Evolutionary conservation across 2,113 vertebrate species (phyloP), one percentile per base, ranked within the genome.

Genomic region (Pterophyllum scalare): DNA sequence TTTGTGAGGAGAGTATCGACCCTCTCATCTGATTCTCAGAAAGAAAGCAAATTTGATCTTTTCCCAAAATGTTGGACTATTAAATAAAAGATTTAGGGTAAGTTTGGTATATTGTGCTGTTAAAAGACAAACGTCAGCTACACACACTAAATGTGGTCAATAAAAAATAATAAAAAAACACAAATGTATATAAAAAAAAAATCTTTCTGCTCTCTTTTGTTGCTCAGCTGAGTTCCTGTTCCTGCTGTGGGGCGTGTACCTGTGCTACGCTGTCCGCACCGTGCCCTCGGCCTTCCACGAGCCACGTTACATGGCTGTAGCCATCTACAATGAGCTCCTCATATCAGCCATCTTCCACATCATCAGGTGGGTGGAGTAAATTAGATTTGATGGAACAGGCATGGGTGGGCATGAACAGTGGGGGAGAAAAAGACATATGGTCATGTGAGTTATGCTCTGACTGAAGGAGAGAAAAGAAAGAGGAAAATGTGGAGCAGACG

Each of bases 281-380:
- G 97, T 99, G 4, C 98, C 98, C 54, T 99, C 98, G 4, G 97
- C 98, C 46, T 99, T 99, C 94, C 97, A 99, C 33, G 98, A 99
- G 95, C 98, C 98, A 3, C 98, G 98, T 77, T 99, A 99, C 93
- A 97, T 99, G 96, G 97, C 98, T 40, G 97, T 97, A 78, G 98
- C 98, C 83, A 96, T 99, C 93, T 98, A 99, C 96, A 99, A 99
- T 81, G 98, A 99, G 95, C 98, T 99, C 92, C 96, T 99, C 88
- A 95, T 99, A 94, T 99, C 98, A 11, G 97, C 97, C 91, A 94
- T 99, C 94, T 99, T 99, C 95, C 97, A 99, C 94, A 96, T 97
- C 95, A 97, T 99, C 94, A 98, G 98, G 98, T 97, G 95, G 94
- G 97, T 96, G 80, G 88, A 33, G 15, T 70, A 56, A 43, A 56